Conservation (phyloP, 1,140 invertebrate genomes). For the Lasioglossum baleicum region DNA sequence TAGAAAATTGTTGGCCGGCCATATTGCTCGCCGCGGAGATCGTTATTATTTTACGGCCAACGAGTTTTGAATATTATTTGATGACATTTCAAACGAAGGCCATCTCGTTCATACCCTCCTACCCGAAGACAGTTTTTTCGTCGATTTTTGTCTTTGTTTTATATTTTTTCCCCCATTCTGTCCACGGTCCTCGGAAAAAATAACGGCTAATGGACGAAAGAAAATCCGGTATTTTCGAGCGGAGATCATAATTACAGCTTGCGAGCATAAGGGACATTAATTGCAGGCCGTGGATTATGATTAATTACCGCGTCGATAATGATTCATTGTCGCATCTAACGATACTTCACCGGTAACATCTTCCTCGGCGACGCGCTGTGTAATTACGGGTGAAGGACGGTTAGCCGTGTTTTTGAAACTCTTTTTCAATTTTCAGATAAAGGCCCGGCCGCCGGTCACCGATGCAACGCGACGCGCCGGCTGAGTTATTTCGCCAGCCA, state of each 20-base stretch:
- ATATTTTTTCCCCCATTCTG: neutral
- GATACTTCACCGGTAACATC: conserved; percentile 49
- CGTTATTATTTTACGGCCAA: conserved; percentile 23
- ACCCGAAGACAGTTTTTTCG: neutral
- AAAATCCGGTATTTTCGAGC: neutral
- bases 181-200: neutral
- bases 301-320: conserved; percentile 56
- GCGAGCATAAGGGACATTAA: conserved; percentile 43
- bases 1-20: neutral
- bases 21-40: neutral
- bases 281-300: conserved; percentile 54
- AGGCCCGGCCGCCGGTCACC: neutral
- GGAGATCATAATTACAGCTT: conserved; percentile 49
- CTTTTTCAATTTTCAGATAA: conserved; percentile 44
- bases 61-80: conserved; percentile 2
- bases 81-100: neutral
- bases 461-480: too few species aligned
- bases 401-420: conserved; percentile 29
- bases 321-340: conserved; percentile 60
- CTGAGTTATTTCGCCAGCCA: neutral
- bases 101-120: neutral
- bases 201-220: neutral
- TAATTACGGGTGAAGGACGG: conserved; percentile 39
- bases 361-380: conserved; percentile 39
- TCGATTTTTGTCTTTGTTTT: neutral